phyloP scores from a whole-genome alignment of 2,797 vertebrate genomes.

The Aphelocoma californica region DNA sequence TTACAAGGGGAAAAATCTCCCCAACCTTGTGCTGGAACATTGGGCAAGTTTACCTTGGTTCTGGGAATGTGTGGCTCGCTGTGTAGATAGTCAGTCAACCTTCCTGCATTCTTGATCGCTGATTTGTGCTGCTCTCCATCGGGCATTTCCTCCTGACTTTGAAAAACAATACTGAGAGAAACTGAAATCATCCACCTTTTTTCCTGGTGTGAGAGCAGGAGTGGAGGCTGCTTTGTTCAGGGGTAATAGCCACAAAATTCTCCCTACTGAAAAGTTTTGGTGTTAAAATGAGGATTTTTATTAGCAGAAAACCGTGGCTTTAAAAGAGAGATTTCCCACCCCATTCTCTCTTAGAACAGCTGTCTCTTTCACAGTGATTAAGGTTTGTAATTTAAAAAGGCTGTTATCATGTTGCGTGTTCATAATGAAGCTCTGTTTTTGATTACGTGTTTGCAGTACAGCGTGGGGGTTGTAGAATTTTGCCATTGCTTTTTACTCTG shows the following conservation, averaged over 20 bases:
- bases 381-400: conserved; percentile 8
- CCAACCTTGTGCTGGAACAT: background rate
- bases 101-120: background rate
- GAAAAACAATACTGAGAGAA: background rate
- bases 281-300: background rate
- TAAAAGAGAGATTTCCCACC: background rate
- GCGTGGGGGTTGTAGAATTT: background rate
- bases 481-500: background rate
- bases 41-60: background rate
- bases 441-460: background rate
- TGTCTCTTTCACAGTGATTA: background rate
- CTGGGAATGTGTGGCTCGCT: background rate
- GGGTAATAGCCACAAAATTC: background rate
- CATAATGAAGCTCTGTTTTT: conserved; percentile 2
- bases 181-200: background rate
- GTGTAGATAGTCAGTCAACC: background rate
- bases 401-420: background rate
- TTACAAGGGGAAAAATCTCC: background rate
- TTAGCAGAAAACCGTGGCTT: background rate
- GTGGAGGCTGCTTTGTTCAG: background rate
- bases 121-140: background rate
- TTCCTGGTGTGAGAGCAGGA: background rate
- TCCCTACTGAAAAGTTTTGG: background rate
- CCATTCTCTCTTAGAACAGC: background rate
- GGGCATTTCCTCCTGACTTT: background rate